Conservation (phyloP, 2,113 vertebrate genomes). For the Mormoops blainvillei region DNA sequence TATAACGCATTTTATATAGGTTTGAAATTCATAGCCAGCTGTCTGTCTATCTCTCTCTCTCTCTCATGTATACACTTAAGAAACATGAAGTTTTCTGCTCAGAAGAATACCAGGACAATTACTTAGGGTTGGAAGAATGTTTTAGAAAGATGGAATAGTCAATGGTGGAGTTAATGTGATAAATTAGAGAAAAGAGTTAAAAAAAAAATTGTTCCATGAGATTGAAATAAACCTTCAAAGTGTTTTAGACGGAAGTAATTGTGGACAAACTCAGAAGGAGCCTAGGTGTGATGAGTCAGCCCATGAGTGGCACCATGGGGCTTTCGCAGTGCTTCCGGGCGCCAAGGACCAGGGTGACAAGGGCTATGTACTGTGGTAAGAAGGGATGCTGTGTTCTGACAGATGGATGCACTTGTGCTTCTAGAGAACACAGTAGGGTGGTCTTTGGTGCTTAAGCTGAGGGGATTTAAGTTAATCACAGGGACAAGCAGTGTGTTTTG, state of each 20-base stretch:
- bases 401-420: not conserved
- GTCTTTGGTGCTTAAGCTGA: constrained; percentile 27
- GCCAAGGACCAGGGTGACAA: not conserved
- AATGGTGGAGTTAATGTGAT: not conserved
- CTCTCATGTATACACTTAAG: not conserved
- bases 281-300: not conserved
- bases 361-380: not conserved
- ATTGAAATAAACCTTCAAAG: not conserved
- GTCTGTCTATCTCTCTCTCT: not conserved
- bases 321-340: not conserved
- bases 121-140: not conserved
- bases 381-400: not conserved
- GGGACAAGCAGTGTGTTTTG: constrained; percentile 3
- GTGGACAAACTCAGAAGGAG: not conserved
- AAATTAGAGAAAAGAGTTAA: not conserved
- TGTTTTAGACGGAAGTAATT: not conserved
- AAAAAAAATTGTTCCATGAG: not conserved
- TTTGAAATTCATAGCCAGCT: not conserved
- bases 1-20: not conserved
- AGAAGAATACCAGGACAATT: not conserved
- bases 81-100: constrained; percentile 16
- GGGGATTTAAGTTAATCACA: constrained; percentile 44
- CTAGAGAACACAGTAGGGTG: not conserved
- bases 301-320: not conserved
- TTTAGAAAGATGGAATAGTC: not conserved